Evolutionary conservation across 2,113 vertebrate genomes (phyloP), one percentile per base, ranked within the genome.

Genomic region (Brachypodius melanocephalos): DNA sequence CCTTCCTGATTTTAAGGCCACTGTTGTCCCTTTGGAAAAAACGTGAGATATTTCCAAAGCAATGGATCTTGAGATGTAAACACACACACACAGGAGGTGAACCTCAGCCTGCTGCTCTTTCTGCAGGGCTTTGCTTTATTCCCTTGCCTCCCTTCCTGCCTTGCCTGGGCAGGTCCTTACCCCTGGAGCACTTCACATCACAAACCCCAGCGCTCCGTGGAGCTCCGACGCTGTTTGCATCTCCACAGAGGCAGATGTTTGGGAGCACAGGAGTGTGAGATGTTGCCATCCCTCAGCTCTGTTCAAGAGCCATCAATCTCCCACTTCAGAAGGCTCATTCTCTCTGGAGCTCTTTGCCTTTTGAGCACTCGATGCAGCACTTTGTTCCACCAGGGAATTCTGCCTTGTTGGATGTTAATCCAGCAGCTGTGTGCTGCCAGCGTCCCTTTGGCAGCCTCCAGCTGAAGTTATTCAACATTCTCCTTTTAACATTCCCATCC

Each of bases 211-310:
- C 2, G 0, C 73, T 62, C 38, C 1, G 2, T 29, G 75, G 79
- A 88, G 25, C 61, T 32, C 38, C 59, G 8, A 3, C 0, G 0
- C 32, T 32, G 51, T 97, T 95, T 94, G 89, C 85, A 84, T 93
- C 81, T 89, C 84, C 93, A 90, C 93, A 88, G 88, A 95, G 93
- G 75, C 89, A 95, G 85, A 94, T 95, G 75, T 91, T 94, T 73
- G 78, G 63, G 82, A 91, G 87, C 93, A 85, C 88, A 71, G 93
- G 78, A 55, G 67, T 32, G 72, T 24, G 88, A 91, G 88, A 51
- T 40, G 71, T 43, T 94, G 75, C 85, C 59, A 48, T 93, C 89
- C 75, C 67, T 92, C 91, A 63, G 85, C 55, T 88, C 89, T 66
- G 4, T 90, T 96, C 71, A 90, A 75, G 43, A 76, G 90, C 88